Evolutionary conservation across 2,888 invertebrate species (phyloP).

Genomic region (Tricholauxania praeusta): DNA sequence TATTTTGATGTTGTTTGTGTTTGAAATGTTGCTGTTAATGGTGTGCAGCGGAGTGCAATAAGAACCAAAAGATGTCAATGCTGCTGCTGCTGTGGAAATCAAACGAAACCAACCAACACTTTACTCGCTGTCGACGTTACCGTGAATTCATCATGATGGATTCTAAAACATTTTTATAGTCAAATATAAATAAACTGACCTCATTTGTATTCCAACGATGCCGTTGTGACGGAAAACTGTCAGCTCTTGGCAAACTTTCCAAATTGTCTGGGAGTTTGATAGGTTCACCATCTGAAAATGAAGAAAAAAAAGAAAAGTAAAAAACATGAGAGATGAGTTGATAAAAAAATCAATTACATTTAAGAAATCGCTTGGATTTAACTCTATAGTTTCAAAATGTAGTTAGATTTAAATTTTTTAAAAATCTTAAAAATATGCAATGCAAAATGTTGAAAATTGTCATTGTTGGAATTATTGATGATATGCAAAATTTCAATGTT

Average conservation of each 20-base stretch:
- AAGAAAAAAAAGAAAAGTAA: constrained; percentile 47
- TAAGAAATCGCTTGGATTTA: background rate
- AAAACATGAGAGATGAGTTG: constrained; percentile 36
- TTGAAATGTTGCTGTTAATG: constrained; percentile 28
- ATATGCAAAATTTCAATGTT: constrained; percentile 36
- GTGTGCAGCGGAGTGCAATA: constrained; percentile 5
- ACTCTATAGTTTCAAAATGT: constrained; percentile 28
- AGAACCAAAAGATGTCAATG: background rate
- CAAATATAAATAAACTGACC: constrained; percentile 73
- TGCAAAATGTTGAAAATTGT: constrained; percentile 46
- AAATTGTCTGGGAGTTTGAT: constrained; percentile 95
- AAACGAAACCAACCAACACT: constrained; percentile 5
- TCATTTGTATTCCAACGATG: constrained; percentile 99
- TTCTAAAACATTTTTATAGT: constrained; percentile 49
- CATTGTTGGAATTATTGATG: too few relatives aligned
- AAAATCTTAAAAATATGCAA: constrained; percentile 27
- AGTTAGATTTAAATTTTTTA: too few relatives aligned
- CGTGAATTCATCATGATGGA: constrained; percentile 25
- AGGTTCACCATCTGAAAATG: constrained; percentile 85
- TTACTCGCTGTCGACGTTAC: background rate
- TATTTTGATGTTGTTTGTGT: constrained; percentile 30
- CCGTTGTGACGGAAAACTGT: constrained; percentile 93
- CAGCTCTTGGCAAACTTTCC: constrained; percentile 93
- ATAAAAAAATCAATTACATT: constrained; percentile 51
- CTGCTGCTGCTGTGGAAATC: background rate